Conservation (phyloP, 2,113 vertebrate species). For the Melanotaenia duboulayi region DNA sequence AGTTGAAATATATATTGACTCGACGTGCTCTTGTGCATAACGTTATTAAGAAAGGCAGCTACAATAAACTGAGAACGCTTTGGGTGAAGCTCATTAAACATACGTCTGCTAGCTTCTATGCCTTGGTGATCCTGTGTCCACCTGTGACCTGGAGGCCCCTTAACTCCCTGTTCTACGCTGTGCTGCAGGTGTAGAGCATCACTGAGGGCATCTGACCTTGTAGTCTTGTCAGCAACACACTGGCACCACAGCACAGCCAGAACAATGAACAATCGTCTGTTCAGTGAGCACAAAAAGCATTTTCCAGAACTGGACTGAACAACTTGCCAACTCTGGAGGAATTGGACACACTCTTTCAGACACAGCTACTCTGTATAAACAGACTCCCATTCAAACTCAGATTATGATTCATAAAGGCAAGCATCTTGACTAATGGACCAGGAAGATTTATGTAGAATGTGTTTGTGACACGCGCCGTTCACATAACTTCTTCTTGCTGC, state of each 20-base stretch:
- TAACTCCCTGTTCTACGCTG: slow-evolving; percentile 32
- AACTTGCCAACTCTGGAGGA: slow-evolving; percentile 55
- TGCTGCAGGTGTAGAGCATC: slow-evolving; percentile 42
- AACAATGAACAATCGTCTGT: slow-evolving; percentile 65
- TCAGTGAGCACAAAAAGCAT: slow-evolving; percentile 43
- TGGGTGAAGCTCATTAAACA: slow-evolving; percentile 15
- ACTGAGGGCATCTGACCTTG: slow-evolving; percentile 56
- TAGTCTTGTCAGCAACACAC: slow-evolving; percentile 45
- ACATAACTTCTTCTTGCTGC: slow-evolving; percentile 55
- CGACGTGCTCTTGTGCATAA: neutral
- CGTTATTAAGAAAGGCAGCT: neutral
- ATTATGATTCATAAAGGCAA: slow-evolving; percentile 70
- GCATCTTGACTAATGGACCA: slow-evolving; percentile 65
- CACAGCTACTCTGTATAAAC: slow-evolving; percentile 53
- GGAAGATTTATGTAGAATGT: slow-evolving; percentile 70
- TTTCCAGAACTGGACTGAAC: slow-evolving; percentile 35
- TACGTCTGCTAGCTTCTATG: slow-evolving; percentile 10
- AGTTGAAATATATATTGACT: neutral
- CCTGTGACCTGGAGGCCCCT: slow-evolving; percentile 20
- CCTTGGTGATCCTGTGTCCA: slow-evolving; percentile 37
- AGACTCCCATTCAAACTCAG: slow-evolving; percentile 57
- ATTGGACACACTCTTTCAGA: slow-evolving; percentile 47
- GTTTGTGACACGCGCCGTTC: slow-evolving; percentile 67
- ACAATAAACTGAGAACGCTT: neutral
- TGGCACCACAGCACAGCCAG: slow-evolving; percentile 28